Evolutionary conservation across 2,113 vertebrate genomes (phyloP), one percentile per base, ranked within the genome.

Genomic region (Rhizomys pruinosus): DNA sequence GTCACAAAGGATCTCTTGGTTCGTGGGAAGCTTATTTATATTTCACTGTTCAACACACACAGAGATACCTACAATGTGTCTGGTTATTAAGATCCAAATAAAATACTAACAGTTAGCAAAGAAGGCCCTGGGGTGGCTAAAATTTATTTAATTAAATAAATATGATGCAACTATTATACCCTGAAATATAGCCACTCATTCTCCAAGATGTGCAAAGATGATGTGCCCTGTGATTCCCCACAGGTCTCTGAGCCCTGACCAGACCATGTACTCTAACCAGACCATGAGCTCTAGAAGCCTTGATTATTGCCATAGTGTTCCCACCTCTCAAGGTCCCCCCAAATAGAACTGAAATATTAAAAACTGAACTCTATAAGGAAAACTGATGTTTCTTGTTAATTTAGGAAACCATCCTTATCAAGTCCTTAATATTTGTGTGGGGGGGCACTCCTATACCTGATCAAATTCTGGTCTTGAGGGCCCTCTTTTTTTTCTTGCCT

Each of bases 1-100:
- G 78, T 90, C 89, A 93, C n/a, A 91, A 96, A 61, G 27, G 97
- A 98, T 97, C 97, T 96, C 92, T 78, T 66, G 61, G 81, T 22
- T 16, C 64, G 47, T n/a, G 15, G 12, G 57, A 39, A 69, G 66
- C 76, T 5, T 63, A 2, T 29, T 91, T 63, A 37, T 84, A 93
- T 82, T 74, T 73, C 61, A 82, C 13, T 59, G 84, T 52, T 52
- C 19, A 61, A 55, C 57, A n/a, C 61, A 85, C 44, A 32, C 32
- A 52, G 92, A 44, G 34, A 91, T 29, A 61, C 27, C 42, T 64
- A 57, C 19, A 72, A 32, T 11, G 52, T 2, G 2, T 69, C 29
- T 17, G 22, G 63, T n/a, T 34, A 59, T 74, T 68, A 92, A 32
- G 87, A 11, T 29, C 13, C 23, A 47, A 73, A 10, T 47, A 17